Evolutionary conservation across 2,888 invertebrate species (phyloP).

Genomic region (Epiblema foenella): DNA sequence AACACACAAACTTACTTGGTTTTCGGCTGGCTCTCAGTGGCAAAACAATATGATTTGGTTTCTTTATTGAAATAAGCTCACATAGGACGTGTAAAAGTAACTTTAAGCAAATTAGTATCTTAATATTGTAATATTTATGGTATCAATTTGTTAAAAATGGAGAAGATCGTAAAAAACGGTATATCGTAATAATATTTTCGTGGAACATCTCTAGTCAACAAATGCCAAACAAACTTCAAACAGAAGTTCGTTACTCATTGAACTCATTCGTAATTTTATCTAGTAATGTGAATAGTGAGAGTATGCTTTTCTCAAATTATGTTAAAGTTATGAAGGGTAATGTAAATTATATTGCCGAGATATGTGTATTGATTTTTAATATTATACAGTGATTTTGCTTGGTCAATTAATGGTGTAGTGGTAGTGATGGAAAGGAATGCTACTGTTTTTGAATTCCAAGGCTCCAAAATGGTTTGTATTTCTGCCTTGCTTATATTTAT

Average conservation of each 20-base stretch:
- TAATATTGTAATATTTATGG: too few species aligned
- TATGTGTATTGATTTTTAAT: not conserved
- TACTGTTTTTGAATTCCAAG: conserved; percentile 34
- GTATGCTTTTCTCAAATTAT: not conserved
- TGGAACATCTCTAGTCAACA: not conserved
- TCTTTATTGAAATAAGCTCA: too few species aligned
- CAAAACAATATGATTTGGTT: too few species aligned
- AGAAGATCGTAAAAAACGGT: not conserved
- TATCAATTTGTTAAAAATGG: too few species aligned
- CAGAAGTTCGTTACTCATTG: conserved; percentile 31
- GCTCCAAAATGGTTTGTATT: conserved; percentile 31
- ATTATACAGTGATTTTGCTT: not conserved
- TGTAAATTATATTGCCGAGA: not conserved
- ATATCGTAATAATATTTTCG: too few species aligned
- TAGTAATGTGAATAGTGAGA: not conserved
- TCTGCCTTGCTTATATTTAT: not conserved
- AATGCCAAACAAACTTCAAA: conserved; percentile 40
- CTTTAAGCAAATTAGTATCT: too few species aligned
- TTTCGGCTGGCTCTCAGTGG: too few species aligned
- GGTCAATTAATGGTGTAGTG: not conserved
- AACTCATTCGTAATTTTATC: not conserved
- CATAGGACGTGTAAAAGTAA: too few species aligned
- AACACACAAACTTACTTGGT: too few species aligned
- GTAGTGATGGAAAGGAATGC: conserved; percentile 28
- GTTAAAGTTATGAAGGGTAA: not conserved